These are phyloP conservation scores for Apteryx mantelli DNA, from an alignment of 2,113 vertebrate species.

Conservation along the genomic window DNA sequence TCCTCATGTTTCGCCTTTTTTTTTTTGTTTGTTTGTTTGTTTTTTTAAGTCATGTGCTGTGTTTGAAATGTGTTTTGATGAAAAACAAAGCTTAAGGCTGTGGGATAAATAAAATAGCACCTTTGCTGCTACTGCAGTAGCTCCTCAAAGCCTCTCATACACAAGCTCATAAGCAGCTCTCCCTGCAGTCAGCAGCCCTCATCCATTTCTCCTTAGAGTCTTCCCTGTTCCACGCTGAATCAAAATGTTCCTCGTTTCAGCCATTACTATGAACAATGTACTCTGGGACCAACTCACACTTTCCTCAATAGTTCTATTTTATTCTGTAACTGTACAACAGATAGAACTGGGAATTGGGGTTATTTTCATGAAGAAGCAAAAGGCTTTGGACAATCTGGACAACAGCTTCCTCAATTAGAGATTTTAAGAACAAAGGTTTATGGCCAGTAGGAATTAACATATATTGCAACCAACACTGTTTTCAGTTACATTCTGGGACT, in stretches of 20 bases:
- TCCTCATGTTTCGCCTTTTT: not conserved
- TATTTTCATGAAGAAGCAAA: not conserved
- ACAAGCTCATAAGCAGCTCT: not conserved
- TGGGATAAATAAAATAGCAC: not conserved
- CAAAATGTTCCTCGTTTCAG: not conserved
- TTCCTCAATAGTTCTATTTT: not conserved
- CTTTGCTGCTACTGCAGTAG: not conserved
- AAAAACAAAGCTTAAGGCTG: not conserved
- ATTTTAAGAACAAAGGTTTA: not conserved
- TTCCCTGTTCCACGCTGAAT: not conserved
- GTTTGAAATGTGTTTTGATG: not conserved
- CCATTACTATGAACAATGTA: not conserved
- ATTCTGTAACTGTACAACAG: not conserved
- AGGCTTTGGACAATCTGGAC: not conserved
- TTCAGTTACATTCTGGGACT: not conserved
- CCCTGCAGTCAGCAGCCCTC: not conserved
- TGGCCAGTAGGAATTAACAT: not conserved
- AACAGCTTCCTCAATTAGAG: not conserved
- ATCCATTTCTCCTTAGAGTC: not conserved
- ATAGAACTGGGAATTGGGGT: not conserved
- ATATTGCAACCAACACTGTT: not conserved
- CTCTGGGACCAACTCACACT: not conserved
- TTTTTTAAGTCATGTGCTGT: not conserved
- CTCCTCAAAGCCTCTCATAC: not conserved
- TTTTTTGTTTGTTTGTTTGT: not conserved